These are phyloP conservation scores for Enteromius radiatus DNA, from an alignment of 2,797 vertebrate genomes.

Conservation along the genomic window DNA sequence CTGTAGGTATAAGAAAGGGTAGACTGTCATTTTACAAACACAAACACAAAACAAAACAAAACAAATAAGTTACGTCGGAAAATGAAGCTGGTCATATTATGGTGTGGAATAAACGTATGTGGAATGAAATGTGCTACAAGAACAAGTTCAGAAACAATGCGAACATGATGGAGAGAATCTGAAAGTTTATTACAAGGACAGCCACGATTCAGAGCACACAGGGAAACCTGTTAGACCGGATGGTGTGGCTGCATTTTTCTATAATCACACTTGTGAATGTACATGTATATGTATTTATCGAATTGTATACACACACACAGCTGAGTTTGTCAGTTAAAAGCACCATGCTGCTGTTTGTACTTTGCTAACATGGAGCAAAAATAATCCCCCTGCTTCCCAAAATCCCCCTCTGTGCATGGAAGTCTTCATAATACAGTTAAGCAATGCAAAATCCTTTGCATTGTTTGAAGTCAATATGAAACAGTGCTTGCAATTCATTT, in stretches of 20 bases:
- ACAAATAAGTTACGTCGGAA: background rate
- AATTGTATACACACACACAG: background rate
- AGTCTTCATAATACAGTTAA: constrained; percentile 5
- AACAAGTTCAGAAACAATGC: background rate
- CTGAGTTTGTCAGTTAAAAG: background rate
- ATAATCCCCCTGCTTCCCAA: constrained; percentile 12
- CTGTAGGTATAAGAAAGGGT: background rate
- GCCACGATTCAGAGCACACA: background rate
- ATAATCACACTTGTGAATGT: background rate
- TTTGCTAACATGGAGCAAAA: constrained; percentile 12
- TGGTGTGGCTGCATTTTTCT: background rate
- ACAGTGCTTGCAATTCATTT: background rate
- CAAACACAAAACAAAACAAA: no score
- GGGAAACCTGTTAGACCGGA: constrained; percentile 8
- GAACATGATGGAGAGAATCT: background rate
- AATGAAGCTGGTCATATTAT: background rate
- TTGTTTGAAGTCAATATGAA: constrained; percentile 1
- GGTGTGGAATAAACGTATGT: background rate
- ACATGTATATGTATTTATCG: background rate
- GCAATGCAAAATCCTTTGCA: constrained; percentile 4
- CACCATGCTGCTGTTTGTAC: constrained; percentile 21
- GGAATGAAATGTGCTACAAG: background rate
- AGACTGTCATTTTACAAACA: constrained; percentile 8
- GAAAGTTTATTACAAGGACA: background rate
- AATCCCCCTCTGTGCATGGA: constrained; percentile 5